Evolutionary conservation across 2,797 vertebrate species (phyloP).

Genomic region (Acanthurus leucopareius): DNA sequence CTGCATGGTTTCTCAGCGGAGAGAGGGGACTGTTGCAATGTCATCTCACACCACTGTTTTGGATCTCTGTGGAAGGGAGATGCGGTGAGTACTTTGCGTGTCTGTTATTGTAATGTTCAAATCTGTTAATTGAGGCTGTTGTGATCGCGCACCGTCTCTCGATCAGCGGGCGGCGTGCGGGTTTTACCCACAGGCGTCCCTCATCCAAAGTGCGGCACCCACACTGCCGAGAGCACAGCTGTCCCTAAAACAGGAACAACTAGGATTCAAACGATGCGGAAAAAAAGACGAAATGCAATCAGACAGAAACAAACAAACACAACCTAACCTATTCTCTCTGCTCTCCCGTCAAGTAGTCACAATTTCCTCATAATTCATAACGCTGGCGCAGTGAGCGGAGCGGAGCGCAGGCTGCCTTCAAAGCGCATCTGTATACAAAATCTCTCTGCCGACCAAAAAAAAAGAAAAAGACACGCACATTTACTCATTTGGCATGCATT

Average conservation of each 20-base stretch:
- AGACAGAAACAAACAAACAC: background rate
- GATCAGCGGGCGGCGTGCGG: conserved; percentile 39
- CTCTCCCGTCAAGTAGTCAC: conserved; percentile 22
- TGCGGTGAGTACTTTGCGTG: conserved; percentile 91
- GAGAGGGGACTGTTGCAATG: conserved; percentile 90
- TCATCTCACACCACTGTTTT: conserved; percentile 89
- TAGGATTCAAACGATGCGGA: conserved; percentile 9
- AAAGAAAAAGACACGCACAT: background rate
- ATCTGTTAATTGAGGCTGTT: conserved; percentile 18
- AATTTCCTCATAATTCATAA: conserved; percentile 48
- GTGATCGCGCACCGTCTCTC: conserved; percentile 23
- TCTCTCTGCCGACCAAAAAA: background rate
- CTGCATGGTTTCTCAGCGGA: conserved; percentile 82
- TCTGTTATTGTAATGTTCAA: background rate
- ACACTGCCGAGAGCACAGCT: background rate
- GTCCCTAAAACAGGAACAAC: conserved; percentile 24
- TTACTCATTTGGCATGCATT: background rate
- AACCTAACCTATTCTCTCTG: background rate
- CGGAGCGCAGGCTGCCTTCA: conserved; percentile 51
- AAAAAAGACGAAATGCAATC: background rate
- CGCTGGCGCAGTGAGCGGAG: conserved; percentile 65
- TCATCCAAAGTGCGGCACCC: conserved; percentile 78
- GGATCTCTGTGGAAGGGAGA: conserved; percentile 94
- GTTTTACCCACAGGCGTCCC: conserved; percentile 61
- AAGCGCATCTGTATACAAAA: conserved; percentile 36